Evolutionary conservation across 35 echinoderm and acorn worm species (phyloP).

Genomic region (Eucidaris tribuloides): DNA sequence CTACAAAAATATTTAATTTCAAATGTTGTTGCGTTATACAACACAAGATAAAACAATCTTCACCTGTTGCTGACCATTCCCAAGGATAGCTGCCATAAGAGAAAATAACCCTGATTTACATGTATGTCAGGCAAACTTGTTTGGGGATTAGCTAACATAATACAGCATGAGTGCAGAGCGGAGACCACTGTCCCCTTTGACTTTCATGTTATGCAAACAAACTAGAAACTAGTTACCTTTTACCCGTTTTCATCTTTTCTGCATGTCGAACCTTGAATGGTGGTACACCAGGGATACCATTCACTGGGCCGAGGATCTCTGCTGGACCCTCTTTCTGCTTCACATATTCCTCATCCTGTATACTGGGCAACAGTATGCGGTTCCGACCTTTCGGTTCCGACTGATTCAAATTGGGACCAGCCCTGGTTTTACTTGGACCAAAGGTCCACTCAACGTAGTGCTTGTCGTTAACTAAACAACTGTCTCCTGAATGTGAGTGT

Average conservation of each 20-base stretch:
- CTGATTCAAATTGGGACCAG: neutral
- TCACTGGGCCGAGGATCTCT: slow-evolving; percentile 16
- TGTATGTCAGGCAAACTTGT: too few relatives aligned
- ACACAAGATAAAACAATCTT: too few relatives aligned
- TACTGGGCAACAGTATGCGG: neutral
- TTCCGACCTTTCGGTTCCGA: neutral
- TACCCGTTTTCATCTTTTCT: neutral
- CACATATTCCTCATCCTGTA: neutral
- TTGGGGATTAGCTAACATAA: too few relatives aligned
- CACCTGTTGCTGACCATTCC: too few relatives aligned
- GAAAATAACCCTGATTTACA: too few relatives aligned
- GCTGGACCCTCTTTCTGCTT: slow-evolving; percentile 19
- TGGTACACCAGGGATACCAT: neutral
- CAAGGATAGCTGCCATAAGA: too few relatives aligned
- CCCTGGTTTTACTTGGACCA: neutral
- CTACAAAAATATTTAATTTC: too few relatives aligned
- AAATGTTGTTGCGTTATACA: too few relatives aligned
- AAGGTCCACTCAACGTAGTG: neutral
- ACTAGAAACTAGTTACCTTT: neutral
- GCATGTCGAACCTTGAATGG: slow-evolving; percentile 20
- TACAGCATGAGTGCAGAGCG: too few relatives aligned
- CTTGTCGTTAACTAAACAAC: neutral
- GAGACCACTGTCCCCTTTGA: too few relatives aligned
- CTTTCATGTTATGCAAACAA: too few relatives aligned
- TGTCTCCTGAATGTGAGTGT: neutral